Conservation (phyloP, 2,797 vertebrate genomes). For the Acestrorhynchus altus region DNA sequence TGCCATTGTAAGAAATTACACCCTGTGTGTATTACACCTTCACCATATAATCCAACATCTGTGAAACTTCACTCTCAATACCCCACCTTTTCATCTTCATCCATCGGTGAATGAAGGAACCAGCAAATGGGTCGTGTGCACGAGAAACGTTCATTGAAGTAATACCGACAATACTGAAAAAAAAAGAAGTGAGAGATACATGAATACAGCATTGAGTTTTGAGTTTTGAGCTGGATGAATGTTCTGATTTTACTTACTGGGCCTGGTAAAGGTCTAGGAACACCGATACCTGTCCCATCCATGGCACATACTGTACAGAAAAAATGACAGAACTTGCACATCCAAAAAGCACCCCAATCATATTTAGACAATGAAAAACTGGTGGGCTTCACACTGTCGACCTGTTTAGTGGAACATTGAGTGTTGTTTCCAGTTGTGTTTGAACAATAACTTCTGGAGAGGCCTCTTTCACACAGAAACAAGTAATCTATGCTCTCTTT, state of each 20-base stretch:
- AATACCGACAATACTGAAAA: slow-evolving; percentile 85
- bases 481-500: no score
- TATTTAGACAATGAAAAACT: no score
- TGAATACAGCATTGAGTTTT: no score
- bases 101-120: slow-evolving; percentile 83
- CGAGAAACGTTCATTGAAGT: slow-evolving; percentile 83
- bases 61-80: background rate
- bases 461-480: no score
- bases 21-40: no score
- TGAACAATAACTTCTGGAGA: no score
- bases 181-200: slow-evolving; percentile 18
- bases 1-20: no score
- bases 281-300: background rate
- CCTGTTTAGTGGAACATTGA: no score
- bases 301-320: slow-evolving; percentile 12
- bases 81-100: slow-evolving; percentile 88
- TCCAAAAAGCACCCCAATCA: background rate
- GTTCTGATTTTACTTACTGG: slow-evolving; percentile 30
- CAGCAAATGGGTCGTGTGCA: slow-evolving; percentile 80
- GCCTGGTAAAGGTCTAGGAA: background rate
- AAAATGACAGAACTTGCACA: background rate
- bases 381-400: no score
- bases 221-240: no score
- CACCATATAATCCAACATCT: background rate
- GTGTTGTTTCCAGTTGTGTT: no score